Conservation (phyloP, 2,113 vertebrate genomes). For the Caretta caretta region DNA sequence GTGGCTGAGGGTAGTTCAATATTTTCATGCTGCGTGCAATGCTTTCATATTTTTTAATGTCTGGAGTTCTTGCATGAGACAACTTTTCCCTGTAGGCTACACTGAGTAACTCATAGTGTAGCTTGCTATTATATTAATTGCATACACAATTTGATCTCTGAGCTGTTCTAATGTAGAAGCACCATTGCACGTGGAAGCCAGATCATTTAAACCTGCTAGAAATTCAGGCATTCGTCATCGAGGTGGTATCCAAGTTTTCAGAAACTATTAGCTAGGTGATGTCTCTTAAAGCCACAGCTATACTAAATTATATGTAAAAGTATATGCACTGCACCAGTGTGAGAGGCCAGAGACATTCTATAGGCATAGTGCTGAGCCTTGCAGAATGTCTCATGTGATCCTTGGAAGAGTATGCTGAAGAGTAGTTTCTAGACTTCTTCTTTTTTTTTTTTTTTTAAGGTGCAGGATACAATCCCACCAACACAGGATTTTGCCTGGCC, state of each 20-base stretch:
- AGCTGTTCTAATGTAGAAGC: neutral
- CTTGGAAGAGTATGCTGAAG: neutral
- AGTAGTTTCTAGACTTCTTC: neutral
- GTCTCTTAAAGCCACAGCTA: accelerated
- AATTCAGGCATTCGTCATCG: neutral
- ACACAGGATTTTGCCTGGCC: neutral
- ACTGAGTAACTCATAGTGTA: neutral
- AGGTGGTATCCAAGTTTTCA: accelerated
- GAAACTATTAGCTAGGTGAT: neutral
- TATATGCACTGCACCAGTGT: accelerated
- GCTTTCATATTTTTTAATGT: conserved; percentile 3
- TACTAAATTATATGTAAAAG: neutral
- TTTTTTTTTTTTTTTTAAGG: neutral
- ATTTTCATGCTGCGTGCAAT: conserved; percentile 8
- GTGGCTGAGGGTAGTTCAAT: conserved; percentile 8
- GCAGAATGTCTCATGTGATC: accelerated
- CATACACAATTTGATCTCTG: neutral
- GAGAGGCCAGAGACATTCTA: neutral
- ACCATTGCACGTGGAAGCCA: neutral
- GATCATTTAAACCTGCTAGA: neutral
- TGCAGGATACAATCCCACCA: neutral
- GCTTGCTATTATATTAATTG: conserved; percentile 16
- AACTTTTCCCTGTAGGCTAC: neutral
- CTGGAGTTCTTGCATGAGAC: conserved; percentile 5
- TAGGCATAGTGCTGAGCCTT: neutral